These are phyloP conservation scores for Patella depressa DNA, from an alignment of 2,888 invertebrate species.

Conservation along the genomic window DNA sequence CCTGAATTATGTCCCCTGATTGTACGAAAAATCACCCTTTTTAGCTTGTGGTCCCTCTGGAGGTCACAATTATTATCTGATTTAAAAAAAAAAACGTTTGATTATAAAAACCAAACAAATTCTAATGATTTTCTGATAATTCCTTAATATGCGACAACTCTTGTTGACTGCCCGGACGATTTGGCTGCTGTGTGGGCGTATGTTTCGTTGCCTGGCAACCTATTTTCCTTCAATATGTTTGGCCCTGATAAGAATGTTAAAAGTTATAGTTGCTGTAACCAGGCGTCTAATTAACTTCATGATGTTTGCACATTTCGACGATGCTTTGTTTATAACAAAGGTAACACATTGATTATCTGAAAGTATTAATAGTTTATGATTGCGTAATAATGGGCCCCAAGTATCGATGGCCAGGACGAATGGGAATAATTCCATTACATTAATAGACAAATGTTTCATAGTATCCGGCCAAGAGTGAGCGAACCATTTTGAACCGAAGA, in stretches of 20 bases:
- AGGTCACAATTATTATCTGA: too few species aligned
- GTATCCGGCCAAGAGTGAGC: background rate
- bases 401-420: slow-evolving; percentile 28
- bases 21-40: too few species aligned
- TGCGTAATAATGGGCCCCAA: slow-evolving; percentile 25
- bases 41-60: too few species aligned
- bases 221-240: slow-evolving; percentile 30
- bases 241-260: slow-evolving; percentile 23
- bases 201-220: too few species aligned
- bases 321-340: slow-evolving; percentile 29
- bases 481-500: slow-evolving; percentile 6
- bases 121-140: too few species aligned
- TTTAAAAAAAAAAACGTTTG: too few species aligned
- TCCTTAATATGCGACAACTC: too few species aligned
- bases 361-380: slow-evolving; percentile 31
- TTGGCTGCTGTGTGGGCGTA: too few species aligned
- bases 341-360: slow-evolving; percentile 30
- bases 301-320: slow-evolving; percentile 16
- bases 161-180: too few species aligned
- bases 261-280: slow-evolving; percentile 18
- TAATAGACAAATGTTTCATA: background rate
- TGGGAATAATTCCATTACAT: slow-evolving; percentile 17
- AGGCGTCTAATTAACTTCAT: slow-evolving; percentile 27
- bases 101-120: too few species aligned
- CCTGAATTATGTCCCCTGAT: too few species aligned